Conservation (phyloP, 2,113 vertebrate genomes). For the Campylorhamphus procurvoides region DNA sequence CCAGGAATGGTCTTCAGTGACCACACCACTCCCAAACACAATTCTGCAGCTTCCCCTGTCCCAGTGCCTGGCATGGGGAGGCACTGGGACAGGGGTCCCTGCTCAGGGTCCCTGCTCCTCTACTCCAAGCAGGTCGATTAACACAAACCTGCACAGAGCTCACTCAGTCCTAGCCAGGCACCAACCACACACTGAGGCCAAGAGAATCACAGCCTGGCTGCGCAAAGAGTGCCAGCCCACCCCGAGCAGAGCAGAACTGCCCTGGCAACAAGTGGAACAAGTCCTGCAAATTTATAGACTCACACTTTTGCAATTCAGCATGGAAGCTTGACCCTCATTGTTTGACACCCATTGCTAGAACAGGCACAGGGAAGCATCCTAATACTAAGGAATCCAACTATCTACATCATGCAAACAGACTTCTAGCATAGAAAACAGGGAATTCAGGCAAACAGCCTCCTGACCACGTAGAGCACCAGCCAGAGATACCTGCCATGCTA, state of each 20-base stretch:
- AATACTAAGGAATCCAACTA: not conserved
- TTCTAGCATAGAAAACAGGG: not conserved
- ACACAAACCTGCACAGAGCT: not conserved
- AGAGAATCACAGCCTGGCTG: not conserved
- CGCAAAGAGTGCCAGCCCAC: not conserved
- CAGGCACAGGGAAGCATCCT: not conserved
- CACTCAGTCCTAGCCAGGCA: not conserved
- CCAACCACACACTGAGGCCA: not conserved
- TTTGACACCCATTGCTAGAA: not conserved
- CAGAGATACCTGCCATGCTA: not conserved
- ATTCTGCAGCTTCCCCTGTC: not conserved
- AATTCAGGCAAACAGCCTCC: not conserved
- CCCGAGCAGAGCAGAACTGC: fast-evolving
- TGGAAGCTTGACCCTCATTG: not conserved
- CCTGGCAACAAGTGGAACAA: not conserved
- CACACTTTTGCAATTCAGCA: not conserved
- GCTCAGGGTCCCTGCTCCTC: not conserved
- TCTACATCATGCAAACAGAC: not conserved
- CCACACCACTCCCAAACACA: not conserved
- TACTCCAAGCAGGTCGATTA: not conserved
- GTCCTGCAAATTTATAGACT: not conserved
- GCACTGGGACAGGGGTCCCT: not conserved
- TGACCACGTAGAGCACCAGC: fast-evolving
- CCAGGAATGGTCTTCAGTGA: not conserved
- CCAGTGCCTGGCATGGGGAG: not conserved